These are phyloP conservation scores for Drosophila neocordata DNA, from an alignment of 1,140 invertebrate genomes.

Conservation along the genomic window DNA sequence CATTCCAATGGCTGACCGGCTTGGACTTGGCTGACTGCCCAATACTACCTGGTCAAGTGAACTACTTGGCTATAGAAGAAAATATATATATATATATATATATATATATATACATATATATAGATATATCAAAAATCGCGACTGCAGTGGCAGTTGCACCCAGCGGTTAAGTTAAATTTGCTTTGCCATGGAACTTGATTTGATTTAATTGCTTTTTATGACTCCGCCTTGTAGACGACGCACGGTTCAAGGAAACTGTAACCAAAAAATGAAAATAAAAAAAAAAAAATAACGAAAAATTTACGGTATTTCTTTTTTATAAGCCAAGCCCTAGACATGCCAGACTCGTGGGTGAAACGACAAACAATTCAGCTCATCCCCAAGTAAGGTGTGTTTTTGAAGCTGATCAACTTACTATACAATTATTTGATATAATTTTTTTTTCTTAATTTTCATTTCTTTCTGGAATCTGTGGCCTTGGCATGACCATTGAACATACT, in stretches of 20 bases:
- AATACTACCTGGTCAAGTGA: conserved; percentile 76
- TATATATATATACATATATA: too few relatives aligned
- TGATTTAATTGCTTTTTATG: conserved; percentile 71
- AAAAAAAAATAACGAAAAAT: conserved; percentile 10
- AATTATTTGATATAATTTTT: background rate
- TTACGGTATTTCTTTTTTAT: conserved; percentile 33
- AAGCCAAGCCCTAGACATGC: conserved; percentile 22
- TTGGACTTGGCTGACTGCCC: conserved; percentile 64
- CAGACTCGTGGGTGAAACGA: conserved; percentile 28
- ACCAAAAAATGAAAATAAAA: too few relatives aligned
- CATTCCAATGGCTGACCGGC: conserved; percentile 61
- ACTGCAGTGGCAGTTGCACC: conserved; percentile 47
- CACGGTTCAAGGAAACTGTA: conserved; percentile 69
- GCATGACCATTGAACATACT: conserved; percentile 55
- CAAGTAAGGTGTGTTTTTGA: conserved; percentile 17
- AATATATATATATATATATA: background rate
- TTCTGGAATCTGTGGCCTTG: conserved; percentile 40
- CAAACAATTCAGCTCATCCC: conserved; percentile 23
- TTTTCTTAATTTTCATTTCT: background rate
- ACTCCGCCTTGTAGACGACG: conserved; percentile 42
- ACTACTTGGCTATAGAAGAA: conserved; percentile 61
- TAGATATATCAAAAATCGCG: conserved; percentile 16
- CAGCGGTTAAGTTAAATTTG: conserved; percentile 8
- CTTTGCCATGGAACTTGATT: conserved; percentile 64
- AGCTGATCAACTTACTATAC: background rate